These are phyloP conservation scores for Leucozona laternaria DNA, from an alignment of 2,888 invertebrate genomes.

Conservation along the genomic window DNA sequence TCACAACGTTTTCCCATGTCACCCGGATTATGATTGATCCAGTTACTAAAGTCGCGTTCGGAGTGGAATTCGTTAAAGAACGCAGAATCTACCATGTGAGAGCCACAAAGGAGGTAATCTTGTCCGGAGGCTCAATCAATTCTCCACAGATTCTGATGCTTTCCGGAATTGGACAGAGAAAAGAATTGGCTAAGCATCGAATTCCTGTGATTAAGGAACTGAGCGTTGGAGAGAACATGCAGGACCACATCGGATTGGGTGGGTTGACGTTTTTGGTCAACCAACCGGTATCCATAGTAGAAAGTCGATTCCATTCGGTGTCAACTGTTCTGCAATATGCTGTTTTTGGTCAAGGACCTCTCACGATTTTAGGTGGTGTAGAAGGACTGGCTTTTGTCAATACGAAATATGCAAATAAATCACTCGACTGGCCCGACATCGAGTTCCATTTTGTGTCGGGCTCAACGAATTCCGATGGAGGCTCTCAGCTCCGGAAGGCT, in stretches of 20 bases:
- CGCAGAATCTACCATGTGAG: conserved; percentile 89
- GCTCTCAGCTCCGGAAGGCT: conserved; percentile 91
- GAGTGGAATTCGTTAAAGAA: conserved; percentile 91
- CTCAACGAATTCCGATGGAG: conserved; percentile 93
- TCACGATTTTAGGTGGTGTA: conserved; percentile 94
- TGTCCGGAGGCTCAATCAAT: conserved; percentile 96
- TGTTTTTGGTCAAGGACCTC: conserved; percentile 91
- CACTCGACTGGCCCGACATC: conserved; percentile 94
- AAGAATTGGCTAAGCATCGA: conserved; percentile 88
- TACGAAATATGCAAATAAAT: conserved; percentile 91
- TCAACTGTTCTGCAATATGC: conserved; percentile 93
- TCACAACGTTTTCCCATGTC: conserved; percentile 92
- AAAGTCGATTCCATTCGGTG: conserved; percentile 90
- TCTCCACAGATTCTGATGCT: conserved; percentile 97
- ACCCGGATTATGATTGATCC: conserved; percentile 90
- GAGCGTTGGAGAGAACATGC: conserved; percentile 93
- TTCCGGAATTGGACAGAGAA: conserved; percentile 93
- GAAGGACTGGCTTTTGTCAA: conserved; percentile 95
- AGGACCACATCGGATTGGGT: conserved; percentile 94
- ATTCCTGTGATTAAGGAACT: conserved; percentile 93
- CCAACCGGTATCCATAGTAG: conserved; percentile 90
- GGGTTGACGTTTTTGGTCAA: conserved; percentile 93
- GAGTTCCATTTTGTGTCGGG: conserved; percentile 95
- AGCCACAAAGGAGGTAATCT: conserved; percentile 93
- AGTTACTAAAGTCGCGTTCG: conserved; percentile 90